Percentiles rank a stretch among this genome's conserved stretches.
Evolutionary conservation across 1,140 invertebrate genomes (phyloP).

Genomic region (Bradysia coprophila): DNA sequence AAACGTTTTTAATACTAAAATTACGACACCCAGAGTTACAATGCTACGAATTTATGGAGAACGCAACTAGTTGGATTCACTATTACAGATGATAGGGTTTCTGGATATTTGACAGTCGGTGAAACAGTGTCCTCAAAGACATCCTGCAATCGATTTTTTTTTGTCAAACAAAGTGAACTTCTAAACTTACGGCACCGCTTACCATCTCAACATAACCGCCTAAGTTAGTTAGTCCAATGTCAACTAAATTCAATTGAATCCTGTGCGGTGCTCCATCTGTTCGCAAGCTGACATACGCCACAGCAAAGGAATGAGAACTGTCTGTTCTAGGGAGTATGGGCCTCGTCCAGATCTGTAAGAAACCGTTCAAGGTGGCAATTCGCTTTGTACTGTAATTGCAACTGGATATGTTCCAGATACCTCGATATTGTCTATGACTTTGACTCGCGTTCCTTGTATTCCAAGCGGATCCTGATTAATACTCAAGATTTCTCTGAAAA

Average conservation of each 20-base stretch:
- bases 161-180: too few species aligned
- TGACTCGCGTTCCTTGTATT: slow-evolving; percentile 26
- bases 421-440: slow-evolving; percentile 67
- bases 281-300: slow-evolving; percentile 71
- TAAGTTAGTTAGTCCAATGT: slow-evolving; percentile 26
- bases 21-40: too few species aligned
- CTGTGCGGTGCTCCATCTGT: slow-evolving; percentile 39
- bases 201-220: slow-evolving; percentile 28
- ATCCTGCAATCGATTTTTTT: too few species aligned
- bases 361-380: slow-evolving; percentile 29
- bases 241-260: slow-evolving; percentile 28
- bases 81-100: too few species aligned
- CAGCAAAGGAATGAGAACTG: slow-evolving; percentile 66
- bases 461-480: slow-evolving; percentile 76
- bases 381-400: neutral
- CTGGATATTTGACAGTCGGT: too few species aligned
- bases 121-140: too few species aligned
- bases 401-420: slow-evolving; percentile 12
- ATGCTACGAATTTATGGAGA: too few species aligned
- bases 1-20: too few species aligned
- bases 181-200: too few species aligned
- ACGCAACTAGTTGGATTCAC: too few species aligned
- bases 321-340: slow-evolving; percentile 59
- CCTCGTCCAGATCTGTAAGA: slow-evolving; percentile 62
- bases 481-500: slow-evolving; percentile 47